Evolutionary conservation across 1,140 invertebrate species (phyloP).

Genomic region (Ceratosolen solmsi): DNA sequence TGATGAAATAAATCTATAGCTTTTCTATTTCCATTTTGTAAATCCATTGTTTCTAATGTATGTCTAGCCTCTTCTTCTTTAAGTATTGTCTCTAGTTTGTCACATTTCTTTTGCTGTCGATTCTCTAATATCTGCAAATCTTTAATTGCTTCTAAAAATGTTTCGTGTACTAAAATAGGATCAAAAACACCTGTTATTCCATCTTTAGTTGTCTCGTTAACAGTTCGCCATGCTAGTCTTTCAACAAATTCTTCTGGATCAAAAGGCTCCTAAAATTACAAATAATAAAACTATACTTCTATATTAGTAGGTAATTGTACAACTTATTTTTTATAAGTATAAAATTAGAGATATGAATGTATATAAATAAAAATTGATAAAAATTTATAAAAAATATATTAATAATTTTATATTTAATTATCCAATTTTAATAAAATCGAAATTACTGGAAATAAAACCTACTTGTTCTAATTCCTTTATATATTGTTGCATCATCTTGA

Average conservation of each 20-base stretch:
- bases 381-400: not conserved
- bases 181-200: slow-evolving; percentile 81
- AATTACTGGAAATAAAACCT: slow-evolving; percentile 47
- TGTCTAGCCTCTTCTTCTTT: slow-evolving; percentile 91
- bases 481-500: slow-evolving; percentile 88
- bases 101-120: slow-evolving; percentile 90
- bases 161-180: slow-evolving; percentile 87
- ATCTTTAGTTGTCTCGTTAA: slow-evolving; percentile 82
- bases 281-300: too few relatives aligned
- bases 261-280: slow-evolving; percentile 87
- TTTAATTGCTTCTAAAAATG: slow-evolving; percentile 93
- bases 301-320: not conserved
- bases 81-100: slow-evolving; percentile 86
- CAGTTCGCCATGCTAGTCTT: slow-evolving; percentile 93
- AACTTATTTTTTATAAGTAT: not conserved
- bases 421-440: not conserved
- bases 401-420: not conserved
- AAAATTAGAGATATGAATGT: not conserved
- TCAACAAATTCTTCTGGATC: slow-evolving; percentile 98
- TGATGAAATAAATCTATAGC: slow-evolving; percentile 92
- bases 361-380: not conserved
- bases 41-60: slow-evolving; percentile 84
- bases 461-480: slow-evolving; percentile 87
- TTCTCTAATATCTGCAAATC: slow-evolving; percentile 86
- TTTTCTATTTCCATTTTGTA: slow-evolving; percentile 91